Evolutionary conservation across 1,140 invertebrate genomes (phyloP), one percentile per base, ranked within the genome.

Genomic region (Cotesia vestalis): DNA sequence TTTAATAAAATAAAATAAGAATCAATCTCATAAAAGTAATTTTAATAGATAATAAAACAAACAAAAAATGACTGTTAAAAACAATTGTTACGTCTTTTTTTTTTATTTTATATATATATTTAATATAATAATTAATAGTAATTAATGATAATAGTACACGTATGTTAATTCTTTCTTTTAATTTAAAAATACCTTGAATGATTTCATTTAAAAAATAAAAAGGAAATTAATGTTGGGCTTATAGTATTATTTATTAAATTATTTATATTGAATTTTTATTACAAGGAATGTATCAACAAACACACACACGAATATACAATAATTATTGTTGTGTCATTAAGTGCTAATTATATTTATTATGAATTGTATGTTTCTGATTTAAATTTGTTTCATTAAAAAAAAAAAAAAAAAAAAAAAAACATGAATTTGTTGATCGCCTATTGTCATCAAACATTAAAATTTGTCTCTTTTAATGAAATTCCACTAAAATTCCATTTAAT

Each of bases 241-340:
- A 77, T 69, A 71, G 69, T 46, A 71, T 79, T 80, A 77, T 80
- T 80, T 80, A 79, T 80, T 80, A 80, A 80, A 80, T 80, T 80
- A 79, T 74, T 78, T 78, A 69, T 77, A 75, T 79, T 69, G 76
- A 78, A 78, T 76, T 80, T 80, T 81, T 81, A 80, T 83, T 82
- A 83, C 81, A 83, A 81, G 80, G 69, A 77, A 76, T 78, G 72
- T 73, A 76, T 78, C 55, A 80, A 78, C 79, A 78, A 77, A 78
- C 76, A 78, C 75, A 79, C 75, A 75, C 52, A 72, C 63, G 68
- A 74, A 74, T 74, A 74, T 74, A 74, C 73, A 74, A 59, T 74
- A 70, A 74, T 70, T 71, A 74, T 74, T 74, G 73, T 71, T 74
- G 73, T 74, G 63, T 74, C 53, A 59, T 71, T 73, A 69, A 57